A percentile compares a stretch with the other conserved stretches of the same genome.
These are phyloP conservation scores for Ophion ventricosus DNA, from an alignment of 2,888 invertebrate genomes.

Conservation along the genomic window DNA sequence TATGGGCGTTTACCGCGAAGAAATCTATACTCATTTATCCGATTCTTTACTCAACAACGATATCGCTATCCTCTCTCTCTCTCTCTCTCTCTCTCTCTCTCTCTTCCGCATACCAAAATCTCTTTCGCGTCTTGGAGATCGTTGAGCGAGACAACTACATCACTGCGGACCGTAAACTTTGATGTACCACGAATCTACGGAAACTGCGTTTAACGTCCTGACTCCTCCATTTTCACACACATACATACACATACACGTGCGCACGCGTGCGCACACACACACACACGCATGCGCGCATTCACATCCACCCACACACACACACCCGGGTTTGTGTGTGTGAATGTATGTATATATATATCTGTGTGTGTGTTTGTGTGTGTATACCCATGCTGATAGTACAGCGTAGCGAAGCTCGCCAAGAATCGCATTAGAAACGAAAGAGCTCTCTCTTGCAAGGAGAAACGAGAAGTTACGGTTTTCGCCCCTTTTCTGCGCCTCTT, in stretches of 20 bases:
- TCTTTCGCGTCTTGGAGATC: conserved; percentile 49
- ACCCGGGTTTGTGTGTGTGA: too few species aligned
- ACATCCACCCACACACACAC: background rate
- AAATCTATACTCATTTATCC: conserved; percentile 51
- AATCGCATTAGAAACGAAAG: conserved; percentile 73
- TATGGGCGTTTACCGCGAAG: conserved; percentile 44
- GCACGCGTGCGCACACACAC: background rate
- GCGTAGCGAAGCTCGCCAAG: conserved; percentile 24
- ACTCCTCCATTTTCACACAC: conserved; percentile 18
- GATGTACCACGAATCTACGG: conserved; percentile 72
- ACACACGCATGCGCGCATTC: background rate
- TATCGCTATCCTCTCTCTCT: conserved; percentile 42
- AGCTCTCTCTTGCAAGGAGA: conserved; percentile 66
- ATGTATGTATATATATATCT: too few species aligned
- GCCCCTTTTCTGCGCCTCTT: conserved; percentile 39
- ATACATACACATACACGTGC: background rate
- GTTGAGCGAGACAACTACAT: conserved; percentile 53
- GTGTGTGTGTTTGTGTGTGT: background rate
- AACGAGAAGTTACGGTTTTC: conserved; percentile 74
- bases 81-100: conserved; percentile 28
- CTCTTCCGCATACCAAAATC: conserved; percentile 23
- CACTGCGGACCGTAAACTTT: conserved; percentile 74
- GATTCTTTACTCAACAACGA: conserved; percentile 36
- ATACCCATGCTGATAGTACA: background rate
- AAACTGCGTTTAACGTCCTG: conserved; percentile 60